Base-by-base conservation (phyloP, 2,113 vertebrate species). In the Pseudorectes ferrugineus region DNA sequence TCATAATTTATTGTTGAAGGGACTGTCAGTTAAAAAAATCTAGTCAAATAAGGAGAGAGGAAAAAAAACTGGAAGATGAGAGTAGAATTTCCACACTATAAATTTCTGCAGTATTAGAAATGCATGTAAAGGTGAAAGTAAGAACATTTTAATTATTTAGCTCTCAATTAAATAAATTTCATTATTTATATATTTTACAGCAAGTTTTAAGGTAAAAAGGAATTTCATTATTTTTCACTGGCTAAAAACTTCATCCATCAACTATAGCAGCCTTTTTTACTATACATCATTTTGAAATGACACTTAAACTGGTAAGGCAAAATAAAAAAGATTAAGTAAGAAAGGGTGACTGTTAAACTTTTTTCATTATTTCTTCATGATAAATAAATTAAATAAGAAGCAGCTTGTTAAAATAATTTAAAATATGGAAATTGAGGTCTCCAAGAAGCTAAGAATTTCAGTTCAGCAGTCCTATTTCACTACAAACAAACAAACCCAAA, bases 1-100 rank as follows among this genome's bases (percentile, higher is more conserved):
- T 88, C 54, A 80, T 96, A 97, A 94, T 96, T 97, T 97, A 94
- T 95, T 93, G 38, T 81, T 89, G 84, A 80, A 92, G 54, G 40
- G 40, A 58, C 62, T 57, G 29, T n/a, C 62, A 85, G 83, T 96
- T 81, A 94, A 95, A 90, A 81, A 19, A 51, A 88, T 76, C 59
- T 49, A 87, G 16, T 8, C 31, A 96, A 95, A 80, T 55, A 84
- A 59, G 42, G 25, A 72, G 12, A 74, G 22, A 31, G 8, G 8
- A 36, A 71, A 92, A 88, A 82, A 82, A 66, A 55, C 5, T 35
- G 43, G 58, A 87, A 82, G 8, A 66, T 2, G 5, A 90, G 88
- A 84, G 45, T 35, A 89, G 9, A 31, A 84, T 43, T 61, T 65
- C 14, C 20, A 66, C 7, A 45, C 54, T 67, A 83, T 63, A 81